A percentile compares a stretch with the other conserved stretches of the same genome.
These are phyloP conservation scores for Argyresthia albistria DNA, from an alignment of 2,888 invertebrate species.

Conservation along the genomic window DNA sequence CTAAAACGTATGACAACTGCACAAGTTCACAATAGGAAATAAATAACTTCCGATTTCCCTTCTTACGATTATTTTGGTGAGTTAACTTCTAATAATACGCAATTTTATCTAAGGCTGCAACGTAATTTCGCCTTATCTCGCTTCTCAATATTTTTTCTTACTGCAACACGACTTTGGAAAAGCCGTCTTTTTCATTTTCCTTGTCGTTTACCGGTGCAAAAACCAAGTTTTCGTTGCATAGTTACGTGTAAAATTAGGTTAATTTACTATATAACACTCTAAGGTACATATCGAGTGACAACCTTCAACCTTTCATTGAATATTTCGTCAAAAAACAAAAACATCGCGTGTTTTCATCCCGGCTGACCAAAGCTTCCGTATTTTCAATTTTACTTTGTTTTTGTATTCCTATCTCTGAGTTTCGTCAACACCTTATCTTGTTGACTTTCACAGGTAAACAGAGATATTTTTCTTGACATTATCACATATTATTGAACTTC, in stretches of 20 bases:
- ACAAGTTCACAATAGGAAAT: constrained; percentile 51
- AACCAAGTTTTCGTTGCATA: neutral
- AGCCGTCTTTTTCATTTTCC: neutral
- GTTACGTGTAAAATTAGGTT: neutral
- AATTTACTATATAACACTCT: neutral
- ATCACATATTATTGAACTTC: neutral
- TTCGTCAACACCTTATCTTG: neutral
- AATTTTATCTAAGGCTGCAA: neutral
- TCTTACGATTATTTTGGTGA: constrained; percentile 45
- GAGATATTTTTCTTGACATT: neutral
- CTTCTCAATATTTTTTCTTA: neutral
- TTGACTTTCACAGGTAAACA: neutral
- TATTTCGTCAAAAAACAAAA: neutral
- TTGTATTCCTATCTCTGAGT: neutral
- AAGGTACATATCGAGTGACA: neutral
- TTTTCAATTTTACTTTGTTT: neutral
- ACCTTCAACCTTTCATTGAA: neutral
- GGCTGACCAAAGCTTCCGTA: neutral
- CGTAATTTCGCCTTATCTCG: neutral
- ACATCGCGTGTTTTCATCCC: constrained; percentile 1
- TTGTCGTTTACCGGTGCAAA: neutral
- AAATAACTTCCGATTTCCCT: constrained; percentile 49
- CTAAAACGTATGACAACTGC: constrained; percentile 59
- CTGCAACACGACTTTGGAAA: neutral
- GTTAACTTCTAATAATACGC: constrained; percentile 22